A percentile compares a stretch with the other conserved stretches of the same genome.
These are phyloP conservation scores for Trissonchulus latispiculum DNA, from an alignment of 2,888 invertebrate species.

Conservation along the genomic window DNA sequence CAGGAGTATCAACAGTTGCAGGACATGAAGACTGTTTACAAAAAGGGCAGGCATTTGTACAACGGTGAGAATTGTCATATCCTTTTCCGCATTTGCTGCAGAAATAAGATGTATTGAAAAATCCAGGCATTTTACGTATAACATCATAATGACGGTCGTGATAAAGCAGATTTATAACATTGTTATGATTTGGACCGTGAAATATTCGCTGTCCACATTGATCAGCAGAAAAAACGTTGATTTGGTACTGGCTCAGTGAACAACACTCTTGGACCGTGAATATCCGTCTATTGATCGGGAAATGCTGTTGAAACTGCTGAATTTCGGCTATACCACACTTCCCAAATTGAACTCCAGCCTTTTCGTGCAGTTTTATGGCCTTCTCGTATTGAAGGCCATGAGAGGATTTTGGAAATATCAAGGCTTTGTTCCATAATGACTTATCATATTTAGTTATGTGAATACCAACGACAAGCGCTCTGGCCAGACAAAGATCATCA, in stretches of 20 bases:
- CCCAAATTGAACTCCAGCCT: neutral
- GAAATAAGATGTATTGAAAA: neutral
- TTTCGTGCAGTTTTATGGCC: neutral
- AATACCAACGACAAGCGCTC: neutral
- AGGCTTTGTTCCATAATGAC: neutral
- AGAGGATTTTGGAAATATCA: neutral
- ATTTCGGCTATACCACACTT: neutral
- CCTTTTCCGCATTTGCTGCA: neutral
- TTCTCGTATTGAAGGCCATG: neutral
- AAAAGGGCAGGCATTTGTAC: neutral
- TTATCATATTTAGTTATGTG: neutral
- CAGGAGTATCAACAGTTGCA: too few species aligned
- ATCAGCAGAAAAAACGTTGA: neutral
- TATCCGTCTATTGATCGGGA: too few species aligned
- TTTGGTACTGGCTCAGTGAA: conserved; percentile 1
- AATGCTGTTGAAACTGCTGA: neutral
- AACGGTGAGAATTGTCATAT: neutral
- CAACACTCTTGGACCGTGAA: too few species aligned
- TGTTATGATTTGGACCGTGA: neutral
- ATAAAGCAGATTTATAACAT: neutral
- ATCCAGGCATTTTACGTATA: neutral
- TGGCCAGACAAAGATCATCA: neutral
- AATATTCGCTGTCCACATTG: conserved; percentile 13
- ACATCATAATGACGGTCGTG: conserved; percentile 1
- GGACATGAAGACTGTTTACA: neutral